These are phyloP conservation scores for Chlorospingus semifuscus DNA, from an alignment of 2,797 vertebrate species.

Conservation along the genomic window DNA sequence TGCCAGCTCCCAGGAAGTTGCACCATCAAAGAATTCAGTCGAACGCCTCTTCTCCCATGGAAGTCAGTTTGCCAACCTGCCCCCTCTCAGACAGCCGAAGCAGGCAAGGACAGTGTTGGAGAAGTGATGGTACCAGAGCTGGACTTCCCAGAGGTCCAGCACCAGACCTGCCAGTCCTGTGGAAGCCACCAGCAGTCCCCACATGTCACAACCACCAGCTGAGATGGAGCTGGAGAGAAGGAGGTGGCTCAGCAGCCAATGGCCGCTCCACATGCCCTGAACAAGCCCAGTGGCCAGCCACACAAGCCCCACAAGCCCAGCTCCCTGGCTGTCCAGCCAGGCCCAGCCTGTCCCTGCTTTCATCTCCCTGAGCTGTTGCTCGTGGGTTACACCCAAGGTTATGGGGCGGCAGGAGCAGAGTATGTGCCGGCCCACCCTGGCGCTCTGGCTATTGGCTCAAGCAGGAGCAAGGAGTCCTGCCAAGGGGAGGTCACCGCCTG, in stretches of 20 bases:
- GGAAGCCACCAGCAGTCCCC: background rate
- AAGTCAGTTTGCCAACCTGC: background rate
- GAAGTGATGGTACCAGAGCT: rapidly evolving
- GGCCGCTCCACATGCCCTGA: rapidly evolving
- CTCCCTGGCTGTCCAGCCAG: background rate
- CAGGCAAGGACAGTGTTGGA: background rate
- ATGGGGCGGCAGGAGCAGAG: background rate
- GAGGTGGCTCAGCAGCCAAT: rapidly evolving
- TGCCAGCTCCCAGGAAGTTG: background rate
- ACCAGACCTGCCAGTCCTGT: background rate
- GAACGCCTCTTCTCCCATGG: background rate
- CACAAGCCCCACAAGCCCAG: background rate
- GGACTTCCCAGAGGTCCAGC: background rate
- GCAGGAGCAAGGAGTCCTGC: background rate
- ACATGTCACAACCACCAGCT: background rate
- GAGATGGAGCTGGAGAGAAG: rapidly evolving
- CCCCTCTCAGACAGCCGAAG: background rate
- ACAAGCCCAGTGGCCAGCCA: background rate
- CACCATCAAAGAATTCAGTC: background rate
- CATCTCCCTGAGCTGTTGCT: background rate
- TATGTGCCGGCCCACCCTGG: background rate
- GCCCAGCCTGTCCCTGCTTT: background rate
- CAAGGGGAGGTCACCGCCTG: constrained; percentile 47
- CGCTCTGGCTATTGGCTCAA: background rate
- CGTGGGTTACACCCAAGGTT: constrained; percentile 41